Conservation (phyloP, 2,113 vertebrate species). For the Pseudonaja textilis region DNA sequence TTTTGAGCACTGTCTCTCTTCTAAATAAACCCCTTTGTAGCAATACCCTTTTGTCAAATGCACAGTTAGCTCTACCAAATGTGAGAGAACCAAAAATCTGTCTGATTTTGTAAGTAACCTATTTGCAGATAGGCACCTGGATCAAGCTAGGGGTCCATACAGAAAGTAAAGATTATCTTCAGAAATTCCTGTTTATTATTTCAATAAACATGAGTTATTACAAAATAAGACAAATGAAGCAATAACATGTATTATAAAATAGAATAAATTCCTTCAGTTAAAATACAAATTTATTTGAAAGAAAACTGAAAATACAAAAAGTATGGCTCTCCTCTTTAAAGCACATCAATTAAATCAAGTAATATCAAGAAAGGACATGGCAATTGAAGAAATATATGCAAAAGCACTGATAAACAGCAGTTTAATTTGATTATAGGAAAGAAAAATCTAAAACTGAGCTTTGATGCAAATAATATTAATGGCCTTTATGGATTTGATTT, state of each 20-base stretch:
- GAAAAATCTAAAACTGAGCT: not conserved
- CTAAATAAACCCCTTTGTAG: not conserved
- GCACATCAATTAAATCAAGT: not conserved
- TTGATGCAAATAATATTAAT: not conserved
- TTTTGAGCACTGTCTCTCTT: not conserved
- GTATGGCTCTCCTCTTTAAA: not conserved
- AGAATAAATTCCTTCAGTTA: not conserved
- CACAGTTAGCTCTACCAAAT: not conserved
- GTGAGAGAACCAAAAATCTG: not conserved
- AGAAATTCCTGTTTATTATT: not conserved
- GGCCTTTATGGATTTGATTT: not conserved
- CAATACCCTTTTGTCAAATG: not conserved
- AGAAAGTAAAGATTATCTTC: not conserved
- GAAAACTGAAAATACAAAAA: not conserved
- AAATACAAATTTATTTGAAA: not conserved
- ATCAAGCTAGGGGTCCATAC: not conserved
- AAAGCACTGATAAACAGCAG: not conserved
- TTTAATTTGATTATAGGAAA: not conserved
- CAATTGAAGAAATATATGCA: not conserved
- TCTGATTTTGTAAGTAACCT: not conserved
- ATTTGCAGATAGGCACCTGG: not conserved
- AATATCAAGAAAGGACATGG: not conserved
- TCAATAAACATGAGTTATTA: not conserved
- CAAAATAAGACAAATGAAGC: not conserved
- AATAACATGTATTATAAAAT: not conserved